phyloP scores from a whole-genome alignment of 2,797 vertebrate genomes.

The Gadopsis marmoratus region DNA sequence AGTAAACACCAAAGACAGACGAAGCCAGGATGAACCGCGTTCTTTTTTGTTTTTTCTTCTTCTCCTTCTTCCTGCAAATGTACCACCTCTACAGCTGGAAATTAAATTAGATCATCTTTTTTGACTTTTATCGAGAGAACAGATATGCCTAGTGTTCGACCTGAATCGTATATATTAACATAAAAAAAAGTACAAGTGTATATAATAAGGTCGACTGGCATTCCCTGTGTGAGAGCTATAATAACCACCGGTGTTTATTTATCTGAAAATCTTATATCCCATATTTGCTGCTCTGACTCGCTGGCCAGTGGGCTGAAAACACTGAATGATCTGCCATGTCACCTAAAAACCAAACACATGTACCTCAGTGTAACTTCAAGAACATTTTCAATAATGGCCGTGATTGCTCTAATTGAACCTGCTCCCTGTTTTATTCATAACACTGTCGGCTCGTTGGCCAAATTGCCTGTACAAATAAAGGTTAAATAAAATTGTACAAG shows the following conservation, averaged over 20 bases:
- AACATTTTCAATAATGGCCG: neutral
- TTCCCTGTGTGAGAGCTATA: neutral
- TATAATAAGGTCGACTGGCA: neutral
- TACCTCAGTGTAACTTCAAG: neutral
- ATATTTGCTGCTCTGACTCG: too few species aligned
- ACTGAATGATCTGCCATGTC: neutral
- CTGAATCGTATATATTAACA: neutral
- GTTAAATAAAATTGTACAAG: too few species aligned
- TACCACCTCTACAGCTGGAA: slow-evolving; percentile 25
- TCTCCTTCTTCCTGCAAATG: neutral
- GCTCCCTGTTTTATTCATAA: neutral
- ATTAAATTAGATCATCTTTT: neutral
- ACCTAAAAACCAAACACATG: neutral
- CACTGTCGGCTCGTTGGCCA: too few species aligned
- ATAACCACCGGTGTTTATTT: neutral
- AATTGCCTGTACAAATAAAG: neutral
- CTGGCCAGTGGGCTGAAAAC: neutral
- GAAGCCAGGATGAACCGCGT: slow-evolving; percentile 35
- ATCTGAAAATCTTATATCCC: neutral
- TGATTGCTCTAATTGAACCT: neutral
- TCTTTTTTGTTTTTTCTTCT: neutral
- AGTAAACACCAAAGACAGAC: slow-evolving; percentile 50
- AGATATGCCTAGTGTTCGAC: slow-evolving; percentile 1
- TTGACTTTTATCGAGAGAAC: slow-evolving; percentile 23
- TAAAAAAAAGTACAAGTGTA: neutral